Evolutionary conservation across 2,888 invertebrate genomes (phyloP).

Genomic region (Phengaris alcon): DNA sequence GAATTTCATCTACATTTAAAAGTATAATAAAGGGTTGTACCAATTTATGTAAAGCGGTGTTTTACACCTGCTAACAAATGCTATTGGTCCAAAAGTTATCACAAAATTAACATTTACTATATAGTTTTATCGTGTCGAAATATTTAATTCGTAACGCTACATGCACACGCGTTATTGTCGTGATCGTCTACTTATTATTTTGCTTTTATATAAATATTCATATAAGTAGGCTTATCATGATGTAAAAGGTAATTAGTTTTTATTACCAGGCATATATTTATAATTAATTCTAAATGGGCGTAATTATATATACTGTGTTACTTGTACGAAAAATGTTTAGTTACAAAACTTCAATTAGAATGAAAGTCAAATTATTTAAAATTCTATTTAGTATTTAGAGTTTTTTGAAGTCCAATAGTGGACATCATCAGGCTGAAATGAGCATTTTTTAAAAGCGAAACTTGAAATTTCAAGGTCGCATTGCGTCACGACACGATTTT

Average conservation of each 20-base stretch:
- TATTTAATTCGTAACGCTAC: constrained; percentile 20
- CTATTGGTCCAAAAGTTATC: constrained; percentile 21
- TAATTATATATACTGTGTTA: constrained; percentile 18
- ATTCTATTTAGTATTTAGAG: no score
- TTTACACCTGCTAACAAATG: constrained; percentile 21
- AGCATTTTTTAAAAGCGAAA: no score
- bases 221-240: constrained; percentile 20
- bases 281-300: constrained; percentile 25
- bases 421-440: no score
- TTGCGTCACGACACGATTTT: no score
- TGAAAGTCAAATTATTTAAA: background rate
- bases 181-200: constrained; percentile 19
- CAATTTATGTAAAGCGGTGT: constrained; percentile 18
- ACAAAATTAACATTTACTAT: constrained; percentile 18
- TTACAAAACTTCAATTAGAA: background rate
- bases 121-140: constrained; percentile 18
- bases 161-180: constrained; percentile 15
- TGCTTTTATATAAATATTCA: constrained; percentile 27
- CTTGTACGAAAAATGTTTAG: constrained; percentile 15
- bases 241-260: constrained; percentile 27
- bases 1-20: constrained; percentile 15
- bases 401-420: background rate
- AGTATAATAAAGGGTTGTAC: constrained; percentile 25
- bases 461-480: no score
- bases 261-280: constrained; percentile 26